Base-by-base conservation (phyloP, 2,113 vertebrate species). In the Cromileptes altivelis region DNA sequence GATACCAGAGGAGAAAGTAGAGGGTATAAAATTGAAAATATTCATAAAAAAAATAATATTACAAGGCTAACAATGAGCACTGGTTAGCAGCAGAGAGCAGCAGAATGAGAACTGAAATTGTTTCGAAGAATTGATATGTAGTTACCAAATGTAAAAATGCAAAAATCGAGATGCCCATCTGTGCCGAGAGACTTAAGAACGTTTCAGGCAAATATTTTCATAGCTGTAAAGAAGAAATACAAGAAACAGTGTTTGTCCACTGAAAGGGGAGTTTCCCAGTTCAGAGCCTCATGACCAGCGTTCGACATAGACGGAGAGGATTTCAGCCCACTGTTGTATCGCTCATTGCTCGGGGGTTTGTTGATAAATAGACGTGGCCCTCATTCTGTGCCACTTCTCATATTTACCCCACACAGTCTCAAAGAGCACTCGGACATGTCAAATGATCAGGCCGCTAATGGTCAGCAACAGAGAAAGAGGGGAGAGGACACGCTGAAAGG, bases 391-490 rank as follows among this genome's bases (percentile, higher is more conserved):
- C 72, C 75, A 49, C 82, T 42, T 13, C 82, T 90, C 85, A 85
- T 81, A 89, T 93, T 91, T 92, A 87, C 85, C 85, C 75, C 82
- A 85, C 81, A 55, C 84, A 62, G 74, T 70, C 89, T 89, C 67
- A 92, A 90, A 92, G 89, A 83, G 25, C 78, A n/a, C 88, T 87
- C 40, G 53, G 91, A 89, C 88, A 90, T 88, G 86, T 91, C 85
- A 89, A 91, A 93, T 91, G 91, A 92, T 85, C 85, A 19, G 71
- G 55, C 88, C 7, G 71, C 87, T 78, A 88, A 87, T 81, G 88
- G 90, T 85, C 92, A 86, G 85, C 40, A 23, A 3, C 63, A 25
- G 71, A 93, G 79, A 87, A 84, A 88, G 82, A 88, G 62, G 60
- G 75, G 45, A 86, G 64, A 89, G 81, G 81, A 83, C 80, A 71